A percentile compares a stretch with the other conserved stretches of the same genome.
Evolutionary conservation across 2,797 vertebrate genomes (phyloP).

Genomic region (Chelmon rostratus): DNA sequence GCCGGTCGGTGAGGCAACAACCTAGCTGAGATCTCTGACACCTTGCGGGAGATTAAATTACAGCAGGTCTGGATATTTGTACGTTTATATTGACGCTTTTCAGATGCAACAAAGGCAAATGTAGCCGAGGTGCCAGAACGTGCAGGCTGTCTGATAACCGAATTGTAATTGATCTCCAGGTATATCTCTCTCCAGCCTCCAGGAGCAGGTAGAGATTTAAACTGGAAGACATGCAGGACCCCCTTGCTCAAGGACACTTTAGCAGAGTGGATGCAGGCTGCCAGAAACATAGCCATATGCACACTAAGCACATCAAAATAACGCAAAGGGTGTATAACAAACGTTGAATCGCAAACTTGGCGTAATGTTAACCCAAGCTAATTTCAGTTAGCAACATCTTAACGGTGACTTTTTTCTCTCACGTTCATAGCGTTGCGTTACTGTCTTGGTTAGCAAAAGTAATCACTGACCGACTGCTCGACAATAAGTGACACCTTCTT

Average conservation of each 20-base stretch:
- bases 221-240: too few species aligned
- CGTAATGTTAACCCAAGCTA: neutral
- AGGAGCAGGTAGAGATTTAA: neutral
- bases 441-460: neutral
- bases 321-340: rapidly evolving
- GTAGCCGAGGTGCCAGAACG: neutral
- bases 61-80: constrained; percentile 25
- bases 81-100: constrained; percentile 5
- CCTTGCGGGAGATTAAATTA: constrained; percentile 50
- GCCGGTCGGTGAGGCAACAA: constrained; percentile 30
- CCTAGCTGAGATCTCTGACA: constrained; percentile 40
- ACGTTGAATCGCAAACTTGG: rapidly evolving
- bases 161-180: neutral
- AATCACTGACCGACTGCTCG: neutral
- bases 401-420: neutral
- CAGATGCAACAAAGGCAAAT: constrained; percentile 6
- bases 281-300: neutral
- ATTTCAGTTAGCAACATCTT: constrained; percentile 35
- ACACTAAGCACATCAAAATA: neutral
- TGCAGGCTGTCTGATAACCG: neutral
- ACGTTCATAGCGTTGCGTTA: neutral
- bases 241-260: neutral
- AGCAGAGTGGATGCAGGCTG: neutral
- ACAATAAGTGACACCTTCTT: neutral
- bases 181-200: neutral